phyloP scores from a whole-genome alignment of 2,888 invertebrate species.

The Colletes collaris region DNA sequence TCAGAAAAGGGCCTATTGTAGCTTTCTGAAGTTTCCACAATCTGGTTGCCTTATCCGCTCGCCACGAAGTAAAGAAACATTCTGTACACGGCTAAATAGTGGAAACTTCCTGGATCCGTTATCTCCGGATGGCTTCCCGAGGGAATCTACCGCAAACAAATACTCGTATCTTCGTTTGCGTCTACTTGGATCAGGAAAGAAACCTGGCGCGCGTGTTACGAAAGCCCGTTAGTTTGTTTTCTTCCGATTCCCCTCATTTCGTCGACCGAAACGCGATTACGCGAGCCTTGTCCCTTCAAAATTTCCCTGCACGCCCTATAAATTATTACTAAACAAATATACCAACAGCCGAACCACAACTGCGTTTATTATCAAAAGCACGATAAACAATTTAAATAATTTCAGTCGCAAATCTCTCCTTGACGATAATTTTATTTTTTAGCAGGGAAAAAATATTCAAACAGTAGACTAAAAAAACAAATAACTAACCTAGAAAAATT shows the following conservation, averaged over 20 bases:
- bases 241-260: not conserved
- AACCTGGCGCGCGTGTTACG: slow-evolving; percentile 36
- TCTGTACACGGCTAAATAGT: slow-evolving; percentile 13
- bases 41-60: slow-evolving; percentile 28
- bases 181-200: slow-evolving; percentile 30
- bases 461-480: too few species aligned
- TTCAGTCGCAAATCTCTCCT: too few species aligned
- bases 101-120: slow-evolving; percentile 54
- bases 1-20: slow-evolving; percentile 15
- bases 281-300: slow-evolving; percentile 7
- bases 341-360: too few species aligned
- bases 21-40: slow-evolving; percentile 21
- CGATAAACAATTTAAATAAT: too few species aligned
- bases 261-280: slow-evolving; percentile 25
- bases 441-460: too few species aligned
- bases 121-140: slow-evolving; percentile 55
- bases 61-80: slow-evolving; percentile 19
- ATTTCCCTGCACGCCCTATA: not conserved
- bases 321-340: too few species aligned
- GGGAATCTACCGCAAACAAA: slow-evolving; percentile 72
- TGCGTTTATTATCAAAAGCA: too few species aligned
- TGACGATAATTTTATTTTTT: too few species aligned
- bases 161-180: slow-evolving; percentile 55
- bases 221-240: slow-evolving; percentile 52
- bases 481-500: too few species aligned